Conservation (phyloP, 2,888 invertebrate genomes). For the Sialis fuliginosa region DNA sequence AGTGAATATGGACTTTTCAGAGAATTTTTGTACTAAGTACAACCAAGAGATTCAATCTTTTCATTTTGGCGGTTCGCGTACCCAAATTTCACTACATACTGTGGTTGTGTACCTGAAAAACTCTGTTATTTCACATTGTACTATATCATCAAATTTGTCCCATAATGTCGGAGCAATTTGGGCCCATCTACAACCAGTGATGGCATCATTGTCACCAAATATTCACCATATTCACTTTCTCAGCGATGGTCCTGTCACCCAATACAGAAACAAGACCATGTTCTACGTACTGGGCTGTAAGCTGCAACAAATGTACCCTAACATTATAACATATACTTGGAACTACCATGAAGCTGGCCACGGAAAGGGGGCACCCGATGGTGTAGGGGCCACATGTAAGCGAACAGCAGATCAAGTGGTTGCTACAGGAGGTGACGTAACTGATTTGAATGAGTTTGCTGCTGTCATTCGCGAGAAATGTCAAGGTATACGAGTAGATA, state of each 20-base stretch:
- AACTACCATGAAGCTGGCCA: constrained; percentile 16
- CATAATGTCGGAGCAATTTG: constrained; percentile 15
- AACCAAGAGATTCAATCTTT: constrained; percentile 8
- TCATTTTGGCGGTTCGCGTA: constrained; percentile 9
- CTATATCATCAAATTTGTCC: constrained; percentile 14
- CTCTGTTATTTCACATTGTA: constrained; percentile 12
- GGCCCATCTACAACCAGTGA: constrained; percentile 15
- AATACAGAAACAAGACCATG: constrained; percentile 18
- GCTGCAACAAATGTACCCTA: constrained; percentile 12
- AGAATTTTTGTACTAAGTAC: constrained; percentile 6
- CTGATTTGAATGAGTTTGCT: constrained; percentile 12
- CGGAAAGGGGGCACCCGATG: constrained; percentile 19
- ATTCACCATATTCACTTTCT: constrained; percentile 16
- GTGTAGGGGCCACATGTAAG: constrained; percentile 18
- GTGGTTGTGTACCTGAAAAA: constrained; percentile 9
- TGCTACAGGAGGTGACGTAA: constrained; percentile 16
- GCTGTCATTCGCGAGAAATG: constrained; percentile 10
- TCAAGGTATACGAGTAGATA: constrained; percentile 9
- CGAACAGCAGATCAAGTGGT: constrained; percentile 17
- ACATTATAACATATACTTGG: constrained; percentile 13
- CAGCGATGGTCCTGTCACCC: constrained; percentile 17
- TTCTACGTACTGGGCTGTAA: constrained; percentile 15
- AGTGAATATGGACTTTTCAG: constrained; percentile 8
- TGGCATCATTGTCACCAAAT: constrained; percentile 10
- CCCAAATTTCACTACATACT: constrained; percentile 9